Percentiles rank a stretch among this genome's conserved stretches.
Conservation (phyloP, 2,888 invertebrate species). For the Cheilosia pagana region DNA sequence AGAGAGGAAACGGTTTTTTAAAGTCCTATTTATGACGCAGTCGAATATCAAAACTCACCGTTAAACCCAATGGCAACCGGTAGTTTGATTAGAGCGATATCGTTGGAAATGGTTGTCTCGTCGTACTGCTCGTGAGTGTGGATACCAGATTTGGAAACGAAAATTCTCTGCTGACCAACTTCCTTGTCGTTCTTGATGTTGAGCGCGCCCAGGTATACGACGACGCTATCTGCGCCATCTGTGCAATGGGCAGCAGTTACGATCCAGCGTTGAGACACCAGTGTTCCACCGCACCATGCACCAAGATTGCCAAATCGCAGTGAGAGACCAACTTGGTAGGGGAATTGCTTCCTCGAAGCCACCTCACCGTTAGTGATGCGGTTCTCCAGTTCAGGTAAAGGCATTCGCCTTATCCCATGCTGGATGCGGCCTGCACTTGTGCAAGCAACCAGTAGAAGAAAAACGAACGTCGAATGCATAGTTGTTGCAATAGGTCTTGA, state of each 20-base stretch:
- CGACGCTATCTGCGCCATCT: slow-evolving; percentile 69
- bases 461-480: slow-evolving; percentile 75
- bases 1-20: background rate
- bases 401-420: slow-evolving; percentile 70
- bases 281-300: slow-evolving; percentile 78
- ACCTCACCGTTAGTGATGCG: slow-evolving; percentile 77
- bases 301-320: slow-evolving; percentile 28
- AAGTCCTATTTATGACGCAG: background rate
- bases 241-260: slow-evolving; percentile 79
- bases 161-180: slow-evolving; percentile 75
- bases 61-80: slow-evolving; percentile 79
- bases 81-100: slow-evolving; percentile 79
- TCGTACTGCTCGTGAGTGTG: slow-evolving; percentile 76
- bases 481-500: background rate
- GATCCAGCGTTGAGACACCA: slow-evolving; percentile 77
- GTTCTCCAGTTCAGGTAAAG: slow-evolving; percentile 68
- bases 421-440: slow-evolving; percentile 61
- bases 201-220: slow-evolving; percentile 76
- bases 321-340: slow-evolving; percentile 76
- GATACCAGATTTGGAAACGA: slow-evolving; percentile 68
- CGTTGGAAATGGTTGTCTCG: slow-evolving; percentile 73
- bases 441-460: slow-evolving; percentile 68
- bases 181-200: slow-evolving; percentile 73
- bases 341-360: slow-evolving; percentile 75
- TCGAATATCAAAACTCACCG: slow-evolving; percentile 77